These are phyloP conservation scores for Adelognathus sp. DNA, from an alignment of 2,888 invertebrate genomes.

Conservation along the genomic window DNA sequence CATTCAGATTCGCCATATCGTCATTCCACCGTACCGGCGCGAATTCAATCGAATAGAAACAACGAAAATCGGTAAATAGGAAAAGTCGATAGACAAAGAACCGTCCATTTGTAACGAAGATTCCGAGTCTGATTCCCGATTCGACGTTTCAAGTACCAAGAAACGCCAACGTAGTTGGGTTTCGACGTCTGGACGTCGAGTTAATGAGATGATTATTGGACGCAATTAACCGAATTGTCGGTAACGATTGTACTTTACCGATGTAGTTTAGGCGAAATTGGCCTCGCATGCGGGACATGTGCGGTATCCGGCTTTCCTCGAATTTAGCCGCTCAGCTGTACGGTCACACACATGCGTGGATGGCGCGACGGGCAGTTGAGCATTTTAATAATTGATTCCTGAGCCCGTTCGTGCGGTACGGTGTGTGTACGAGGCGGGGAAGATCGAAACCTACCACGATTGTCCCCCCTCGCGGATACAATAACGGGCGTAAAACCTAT, in stretches of 20 bases:
- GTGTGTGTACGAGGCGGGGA: neutral
- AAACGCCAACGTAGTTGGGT: neutral
- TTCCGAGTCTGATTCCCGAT: too few relatives aligned
- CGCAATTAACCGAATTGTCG: neutral
- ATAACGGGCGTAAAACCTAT: conserved; percentile 34
- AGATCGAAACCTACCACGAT: neutral
- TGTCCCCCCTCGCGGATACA: conserved; percentile 1
- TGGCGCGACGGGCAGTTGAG: neutral
- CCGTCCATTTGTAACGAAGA: too few relatives aligned
- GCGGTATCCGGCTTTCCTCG: neutral
- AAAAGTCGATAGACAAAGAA: too few relatives aligned
- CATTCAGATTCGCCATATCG: conserved; percentile 55
- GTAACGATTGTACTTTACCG: neutral
- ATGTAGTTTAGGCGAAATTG: neutral
- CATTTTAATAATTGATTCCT: conserved; percentile 53
- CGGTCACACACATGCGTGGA: neutral
- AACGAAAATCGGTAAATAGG: too few relatives aligned
- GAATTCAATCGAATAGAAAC: neutral
- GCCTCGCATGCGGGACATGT: conserved; percentile 1
- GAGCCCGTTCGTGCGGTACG: conserved; percentile 9
- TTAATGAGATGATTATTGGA: neutral
- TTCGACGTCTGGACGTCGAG: neutral
- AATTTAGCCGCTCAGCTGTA: neutral
- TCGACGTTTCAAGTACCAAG: too few relatives aligned
- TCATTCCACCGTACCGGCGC: conserved; percentile 4